Base-by-base conservation (phyloP, 2,113 vertebrate genomes). In the Centropus unirufus region DNA sequence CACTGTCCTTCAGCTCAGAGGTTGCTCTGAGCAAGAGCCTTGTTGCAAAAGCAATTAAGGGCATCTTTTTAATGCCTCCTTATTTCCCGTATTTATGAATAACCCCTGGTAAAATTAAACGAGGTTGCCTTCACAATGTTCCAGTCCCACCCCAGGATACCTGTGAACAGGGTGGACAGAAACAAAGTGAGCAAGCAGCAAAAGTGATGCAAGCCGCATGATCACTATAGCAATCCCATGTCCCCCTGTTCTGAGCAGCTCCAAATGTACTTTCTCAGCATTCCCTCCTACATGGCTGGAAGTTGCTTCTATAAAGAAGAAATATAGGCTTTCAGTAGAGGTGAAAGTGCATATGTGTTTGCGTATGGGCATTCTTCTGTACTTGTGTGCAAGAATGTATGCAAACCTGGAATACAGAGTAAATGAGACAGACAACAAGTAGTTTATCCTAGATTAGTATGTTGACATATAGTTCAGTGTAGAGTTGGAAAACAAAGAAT, bases 401-500 rank as follows among this genome's bases (percentile, higher is more conserved):
- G 7, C 57, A 75, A 93, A 54, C 23, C 21, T 68, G 32, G 19
- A 92, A 73, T 36, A 55, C 81, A n/a, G 11, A 54, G 8, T 23
- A 72, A 92, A 81, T 30, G 30, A 75, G 49, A 75, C 16, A 30
- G 34, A 83, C 14, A 76, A 63, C 18, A 61, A 82, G 16, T 32
- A 76, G 42, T 73, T 80, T 80, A 57, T 46, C 54, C 66, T 62
- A 66, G 84, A 85, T 86, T 40, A 93, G 73, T 62, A 75, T 69
- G 75, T 96, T 97, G 91, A 91, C 61, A 72, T 55, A 57, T 59
- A 90, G 96, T 51, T 92, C 59, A 75, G 52, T 39, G 69, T 74
- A 84, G 44, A 61, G 86, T 75, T 92, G 86, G 90, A 93, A 97
- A 97, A 97, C 93, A 96, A 73, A 84, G 81, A 89, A 36, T 58